Base-by-base conservation (phyloP, 2,113 vertebrate genomes). In the Platysternon megacephalum region DNA sequence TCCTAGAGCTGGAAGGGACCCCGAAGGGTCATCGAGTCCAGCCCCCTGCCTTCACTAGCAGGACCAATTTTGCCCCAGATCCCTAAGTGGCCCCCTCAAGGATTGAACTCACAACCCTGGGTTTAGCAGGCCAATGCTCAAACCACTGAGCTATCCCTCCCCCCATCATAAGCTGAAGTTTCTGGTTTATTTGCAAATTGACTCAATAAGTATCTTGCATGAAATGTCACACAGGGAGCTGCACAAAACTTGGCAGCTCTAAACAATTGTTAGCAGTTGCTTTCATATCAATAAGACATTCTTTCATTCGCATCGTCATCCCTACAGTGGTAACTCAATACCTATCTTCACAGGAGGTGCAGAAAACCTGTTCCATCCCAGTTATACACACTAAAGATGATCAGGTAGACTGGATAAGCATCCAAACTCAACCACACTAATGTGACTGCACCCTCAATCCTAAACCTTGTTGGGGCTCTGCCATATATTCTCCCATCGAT, bases 401-500 rank as follows among this genome's bases (percentile, higher is more conserved):
- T 2, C 6, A 1, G 8, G 46, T 93, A 96, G 61, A 35, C 35
- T 68, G 61, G 88, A 90, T 52, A 94, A 72, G 3, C 11, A 85
- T 42, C 21, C 10, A 56, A 91, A 90, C 21, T 26, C 6, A 11
- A 85, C 19, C 7, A 85, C 12, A 84, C 79, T 28, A 56, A 28
- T 87, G 5, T 53, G 95, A 46, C 80, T 24, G 42, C 76, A 84
- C 74, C 58, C 87, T 95, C 72, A 93, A 11, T 12, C 32, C 83
- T 13, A 0, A 2, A 46, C 7, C 91, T 91, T 86, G 79, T 6
- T 24, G 94, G 94, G 94, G 84, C 86, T 95, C 95, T 93, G n/a
- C 24, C 93, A 80, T 82, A 93, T 86, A 94, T 95, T 96, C 96
- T 96, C 76, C 93, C 85, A 81, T 97, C 90, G 82, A 95, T 93